Evolutionary conservation across 2,888 invertebrate species (phyloP), one percentile per base, ranked within the genome.

Genomic region (Scaptomyza parva): DNA sequence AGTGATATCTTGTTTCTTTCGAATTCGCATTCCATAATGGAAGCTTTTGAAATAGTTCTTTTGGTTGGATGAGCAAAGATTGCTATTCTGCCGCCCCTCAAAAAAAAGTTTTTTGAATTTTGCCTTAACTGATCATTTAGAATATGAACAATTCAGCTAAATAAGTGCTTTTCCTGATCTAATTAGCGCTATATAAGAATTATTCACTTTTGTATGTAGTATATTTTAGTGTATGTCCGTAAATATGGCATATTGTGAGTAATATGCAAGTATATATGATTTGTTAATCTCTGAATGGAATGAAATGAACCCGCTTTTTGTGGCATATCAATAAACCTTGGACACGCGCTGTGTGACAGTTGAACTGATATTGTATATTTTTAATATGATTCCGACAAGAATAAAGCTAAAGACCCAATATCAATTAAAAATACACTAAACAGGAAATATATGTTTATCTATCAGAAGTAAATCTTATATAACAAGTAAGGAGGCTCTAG

Each of bases 271-370:
- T 14, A 43, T 17, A 81, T 71, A 68, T 55, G 58, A 6, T 12
- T 33, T 53, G 59, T 40, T 65, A 75, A 62, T 78, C 70, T 62
- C 33, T 48, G 6, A 52, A 41, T 48, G 44, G 41, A 14, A n/a
- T n/a, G n/a, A n/a, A n/a, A n/a, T n/a, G 40, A 50, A 30, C 41
- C n/a, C 12, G 18, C 9, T 28, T 40, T 37, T 12, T 14, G 48
- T 17, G 52, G 28, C 59, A 62, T 67, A 70, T 66, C 70, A 83
- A 78, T 59, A 76, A 70, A 67, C 79, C 67, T 65, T 65, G 53
- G 30, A 51, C 48, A 24, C 55, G 11, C 17, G 9, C 48, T 33
- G 14, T 24, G 18, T 17, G 39, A 26, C 33, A 44, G 12, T 18
- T 3, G 2, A 1, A 26, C 26, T 26, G 33, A 67, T 67, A 70